These are phyloP conservation scores for Tigriopus japonicus DNA, from an alignment of 1,140 invertebrate genomes.

Conservation along the genomic window DNA sequence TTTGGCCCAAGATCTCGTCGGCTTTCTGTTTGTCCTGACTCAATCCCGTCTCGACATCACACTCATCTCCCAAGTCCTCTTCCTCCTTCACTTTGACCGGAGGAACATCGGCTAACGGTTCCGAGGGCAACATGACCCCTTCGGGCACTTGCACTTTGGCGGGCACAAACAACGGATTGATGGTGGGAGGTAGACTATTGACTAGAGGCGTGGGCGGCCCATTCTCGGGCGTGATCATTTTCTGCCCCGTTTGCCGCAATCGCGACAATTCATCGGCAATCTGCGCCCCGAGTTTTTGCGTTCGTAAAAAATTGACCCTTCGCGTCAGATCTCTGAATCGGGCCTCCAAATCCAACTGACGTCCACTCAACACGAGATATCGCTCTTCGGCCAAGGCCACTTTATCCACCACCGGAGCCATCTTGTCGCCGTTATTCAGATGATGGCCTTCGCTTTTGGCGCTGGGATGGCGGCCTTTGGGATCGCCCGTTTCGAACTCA, in stretches of 20 bases:
- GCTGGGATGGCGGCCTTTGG: too few relatives aligned
- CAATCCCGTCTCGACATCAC: not conserved
- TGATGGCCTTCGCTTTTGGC: not conserved
- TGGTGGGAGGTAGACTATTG: too few relatives aligned
- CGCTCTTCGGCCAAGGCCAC: not conserved
- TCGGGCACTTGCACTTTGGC: not conserved
- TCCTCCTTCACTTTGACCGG: not conserved
- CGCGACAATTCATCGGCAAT: conserved; percentile 14
- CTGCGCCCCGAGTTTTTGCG: not conserved
- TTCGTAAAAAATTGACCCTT: not conserved
- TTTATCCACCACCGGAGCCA: not conserved
- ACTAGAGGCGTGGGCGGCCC: too few relatives aligned
- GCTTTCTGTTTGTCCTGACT: not conserved
- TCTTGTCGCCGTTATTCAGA: not conserved
- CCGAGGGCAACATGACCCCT: not conserved
- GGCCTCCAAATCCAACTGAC: not conserved
- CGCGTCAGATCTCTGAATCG: not conserved
- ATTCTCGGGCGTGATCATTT: too few relatives aligned
- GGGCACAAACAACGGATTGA: too few relatives aligned
- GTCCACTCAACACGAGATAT: not conserved
- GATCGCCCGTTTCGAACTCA: not conserved
- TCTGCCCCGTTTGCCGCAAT: not conserved
- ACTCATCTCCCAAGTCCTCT: not conserved
- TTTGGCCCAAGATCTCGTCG: not conserved
- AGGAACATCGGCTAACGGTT: not conserved